Conservation (phyloP, 35 echinoderm and acorn worm genomes). For the Stichopus chloronotus region DNA sequence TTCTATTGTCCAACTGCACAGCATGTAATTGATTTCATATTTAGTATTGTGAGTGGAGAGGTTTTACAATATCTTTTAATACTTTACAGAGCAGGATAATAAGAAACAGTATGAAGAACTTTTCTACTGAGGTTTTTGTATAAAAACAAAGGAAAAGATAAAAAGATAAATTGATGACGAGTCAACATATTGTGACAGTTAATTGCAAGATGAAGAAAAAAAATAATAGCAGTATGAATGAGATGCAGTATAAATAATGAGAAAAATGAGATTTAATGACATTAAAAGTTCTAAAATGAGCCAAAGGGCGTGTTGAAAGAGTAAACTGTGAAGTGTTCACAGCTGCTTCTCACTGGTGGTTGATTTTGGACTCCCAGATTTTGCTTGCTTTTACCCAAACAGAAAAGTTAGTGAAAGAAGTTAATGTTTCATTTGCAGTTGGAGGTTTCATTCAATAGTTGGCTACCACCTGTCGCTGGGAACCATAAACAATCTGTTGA, state of each 20-base stretch:
- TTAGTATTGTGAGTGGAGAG: not conserved
- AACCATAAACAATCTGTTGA: too few relatives aligned
- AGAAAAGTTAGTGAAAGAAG: constrained; percentile 44
- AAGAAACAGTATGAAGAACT: constrained; percentile 26
- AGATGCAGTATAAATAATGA: constrained; percentile 18
- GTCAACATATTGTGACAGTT: constrained; percentile 43
- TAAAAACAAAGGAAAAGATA: not conserved
- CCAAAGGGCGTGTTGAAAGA: constrained; percentile 29
- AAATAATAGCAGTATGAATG: not conserved
- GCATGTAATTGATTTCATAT: not conserved
- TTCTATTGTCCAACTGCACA: not conserved
- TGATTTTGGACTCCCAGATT: not conserved
- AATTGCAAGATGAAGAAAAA: constrained; percentile 37
- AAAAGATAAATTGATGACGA: constrained; percentile 34
- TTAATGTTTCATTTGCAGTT: constrained; percentile 48
- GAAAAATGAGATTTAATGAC: constrained; percentile 52
- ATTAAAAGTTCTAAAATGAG: constrained; percentile 44
- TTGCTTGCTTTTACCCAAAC: not conserved
- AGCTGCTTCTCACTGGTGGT: constrained; percentile 8
- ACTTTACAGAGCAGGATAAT: constrained; percentile 3
- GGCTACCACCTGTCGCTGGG: too few relatives aligned
- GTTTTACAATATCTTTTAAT: constrained; percentile 37
- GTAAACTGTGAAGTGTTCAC: constrained; percentile 17
- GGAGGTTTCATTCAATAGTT: not conserved
- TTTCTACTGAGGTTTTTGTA: not conserved